Base-by-base conservation (phyloP, 2,888 invertebrate species). In the Magallana nippona region DNA sequence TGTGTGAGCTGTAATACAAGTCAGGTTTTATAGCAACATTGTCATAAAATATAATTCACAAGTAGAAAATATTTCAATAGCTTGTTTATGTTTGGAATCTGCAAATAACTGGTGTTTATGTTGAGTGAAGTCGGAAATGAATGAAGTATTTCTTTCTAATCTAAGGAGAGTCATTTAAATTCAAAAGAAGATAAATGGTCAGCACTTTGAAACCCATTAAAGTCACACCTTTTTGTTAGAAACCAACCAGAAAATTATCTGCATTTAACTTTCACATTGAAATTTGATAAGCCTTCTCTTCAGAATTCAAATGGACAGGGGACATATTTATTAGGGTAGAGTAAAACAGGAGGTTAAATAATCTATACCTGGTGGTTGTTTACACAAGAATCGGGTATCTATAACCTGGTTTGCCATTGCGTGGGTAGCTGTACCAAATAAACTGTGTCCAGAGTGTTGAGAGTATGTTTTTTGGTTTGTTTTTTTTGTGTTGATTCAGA, bases 371-470 rank as follows among this genome's bases (percentile, higher is more conserved):
- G 71, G 11, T 27, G 32, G 60, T 22, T 71, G 71, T 71, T 71
- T 71, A 71, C 71, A 13, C 27, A 71, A 27, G 71, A 71, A 27
- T 71, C 32, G 22, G 27, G 32, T 71, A 71, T 71, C 71, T 71
- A 19, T 60, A 19, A 15, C 19, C 71, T 13, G 19, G 19, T 60
- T 60, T 60, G 71, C 44, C 44, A 44, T 44, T 44, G 44, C 44
- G 44, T 44, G 44, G 44, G 44, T 44, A 44, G 44, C 5, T 44
- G 44, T 44, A 44, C 44, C 44, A 44, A 44, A 44, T 44, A 44
- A 44, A 44, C 44, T 44, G 44, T 8, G 44, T 44, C 44, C 44
- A 44, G 44, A 8, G 44, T 44, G 44, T 44, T 44, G 8, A 8
- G 44, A 8, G 8, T 44, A 44, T 44, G 44, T 44, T 44, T 44